These are phyloP conservation scores for Mesochorus sp. DNA, from an alignment of 2,888 invertebrate species.

Conservation along the genomic window DNA sequence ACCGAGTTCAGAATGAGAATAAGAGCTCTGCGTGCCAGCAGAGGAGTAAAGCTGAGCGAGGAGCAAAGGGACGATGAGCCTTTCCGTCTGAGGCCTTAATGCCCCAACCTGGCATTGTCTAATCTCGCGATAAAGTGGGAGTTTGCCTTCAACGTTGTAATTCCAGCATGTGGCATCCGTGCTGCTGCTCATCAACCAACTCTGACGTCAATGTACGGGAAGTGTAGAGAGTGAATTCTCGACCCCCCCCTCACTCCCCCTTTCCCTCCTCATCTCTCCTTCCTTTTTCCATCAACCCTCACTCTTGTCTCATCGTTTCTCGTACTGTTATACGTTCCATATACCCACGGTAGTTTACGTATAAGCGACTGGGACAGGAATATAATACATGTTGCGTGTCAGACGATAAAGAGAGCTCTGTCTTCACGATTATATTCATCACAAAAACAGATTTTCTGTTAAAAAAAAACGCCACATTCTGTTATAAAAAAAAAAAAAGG, in stretches of 20 bases:
- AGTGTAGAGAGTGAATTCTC: constrained; percentile 44
- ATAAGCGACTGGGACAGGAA: constrained; percentile 8
- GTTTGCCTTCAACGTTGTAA: constrained; percentile 53
- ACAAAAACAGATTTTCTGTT: too few relatives aligned
- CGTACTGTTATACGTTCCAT: constrained; percentile 23
- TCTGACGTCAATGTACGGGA: constrained; percentile 57
- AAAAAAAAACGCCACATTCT: too few relatives aligned
- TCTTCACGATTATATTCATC: constrained; percentile 11
- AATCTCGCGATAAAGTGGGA: constrained; percentile 64
- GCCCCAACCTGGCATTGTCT: constrained; percentile 56
- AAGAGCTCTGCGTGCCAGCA: constrained; percentile 36
- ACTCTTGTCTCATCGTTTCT: constrained; percentile 21
- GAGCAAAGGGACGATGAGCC: constrained; percentile 18
- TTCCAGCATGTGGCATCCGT: constrained; percentile 48
- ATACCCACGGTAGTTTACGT: constrained; percentile 27
- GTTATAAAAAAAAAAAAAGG: too few relatives aligned
- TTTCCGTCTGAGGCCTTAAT: constrained; percentile 39
- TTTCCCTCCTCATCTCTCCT: background rate
- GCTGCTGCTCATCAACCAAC: constrained; percentile 57
- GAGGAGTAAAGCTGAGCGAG: constrained; percentile 16
- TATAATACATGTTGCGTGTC: constrained; percentile 52
- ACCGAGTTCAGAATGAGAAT: constrained; percentile 16
- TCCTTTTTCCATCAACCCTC: background rate
- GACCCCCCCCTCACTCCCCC: background rate
- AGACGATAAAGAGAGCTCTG: constrained; percentile 39